A percentile compares a stretch with the other conserved stretches of the same genome.
Evolutionary conservation across 2,113 vertebrate species (phyloP).

Genomic region (Heliornis fulica): DNA sequence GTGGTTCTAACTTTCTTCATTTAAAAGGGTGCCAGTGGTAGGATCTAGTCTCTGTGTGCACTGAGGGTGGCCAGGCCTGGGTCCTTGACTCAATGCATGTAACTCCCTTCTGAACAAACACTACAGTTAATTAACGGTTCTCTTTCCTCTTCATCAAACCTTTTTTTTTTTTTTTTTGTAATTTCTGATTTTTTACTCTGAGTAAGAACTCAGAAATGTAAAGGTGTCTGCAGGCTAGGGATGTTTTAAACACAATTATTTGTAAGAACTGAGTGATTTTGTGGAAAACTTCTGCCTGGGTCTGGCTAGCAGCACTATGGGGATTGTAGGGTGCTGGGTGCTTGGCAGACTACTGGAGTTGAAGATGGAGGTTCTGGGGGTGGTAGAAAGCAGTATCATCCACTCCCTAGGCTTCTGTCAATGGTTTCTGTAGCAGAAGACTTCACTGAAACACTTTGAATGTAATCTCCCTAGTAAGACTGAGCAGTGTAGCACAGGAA

Average conservation of each 20-base stretch:
- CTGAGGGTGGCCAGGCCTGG: neutral
- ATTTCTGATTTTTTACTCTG: neutral
- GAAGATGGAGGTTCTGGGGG: neutral
- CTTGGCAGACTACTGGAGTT: neutral
- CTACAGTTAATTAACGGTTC: neutral
- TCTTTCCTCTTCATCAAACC: neutral
- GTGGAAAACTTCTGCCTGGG: neutral
- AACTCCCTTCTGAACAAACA: neutral
- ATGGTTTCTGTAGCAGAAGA: neutral
- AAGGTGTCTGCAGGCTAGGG: neutral
- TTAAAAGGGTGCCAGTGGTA: neutral
- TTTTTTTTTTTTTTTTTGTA: neutral
- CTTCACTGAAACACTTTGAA: neutral
- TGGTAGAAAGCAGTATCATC: neutral
- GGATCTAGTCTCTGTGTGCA: neutral
- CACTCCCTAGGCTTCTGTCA: neutral
- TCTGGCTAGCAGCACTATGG: accelerated
- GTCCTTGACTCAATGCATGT: neutral
- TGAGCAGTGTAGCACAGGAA: neutral
- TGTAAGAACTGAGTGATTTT: neutral
- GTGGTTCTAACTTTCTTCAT: neutral
- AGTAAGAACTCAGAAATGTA: neutral
- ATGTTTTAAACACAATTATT: neutral
- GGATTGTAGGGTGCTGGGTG: neutral
- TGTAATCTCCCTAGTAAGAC: neutral